phyloP scores from a whole-genome alignment of 2,113 vertebrate species.

The Epinephelus fuscoguttatus region DNA sequence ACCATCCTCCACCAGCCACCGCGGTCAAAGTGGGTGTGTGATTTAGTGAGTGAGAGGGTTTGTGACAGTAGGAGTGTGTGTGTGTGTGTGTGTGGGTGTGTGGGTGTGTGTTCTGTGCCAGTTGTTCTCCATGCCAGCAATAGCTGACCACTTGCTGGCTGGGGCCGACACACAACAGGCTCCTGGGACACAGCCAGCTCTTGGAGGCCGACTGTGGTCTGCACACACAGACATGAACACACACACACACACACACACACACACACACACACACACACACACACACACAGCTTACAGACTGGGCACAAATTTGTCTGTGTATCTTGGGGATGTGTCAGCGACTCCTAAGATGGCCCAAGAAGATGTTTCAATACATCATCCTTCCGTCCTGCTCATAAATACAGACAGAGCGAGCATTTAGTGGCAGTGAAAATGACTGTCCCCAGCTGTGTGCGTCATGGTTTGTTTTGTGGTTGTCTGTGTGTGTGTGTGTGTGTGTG shows the following conservation, averaged over 20 bases:
- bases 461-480: constrained; percentile 55
- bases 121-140: constrained; percentile 72
- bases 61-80: constrained; percentile 42
- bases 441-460: constrained; percentile 61
- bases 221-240: constrained; percentile 25
- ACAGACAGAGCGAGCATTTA: constrained; percentile 53
- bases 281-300: constrained; percentile 32
- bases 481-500: constrained; percentile 14
- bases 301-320: constrained; percentile 55
- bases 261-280: constrained; percentile 32
- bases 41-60: constrained; percentile 51
- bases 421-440: constrained; percentile 47
- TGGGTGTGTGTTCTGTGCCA: constrained; percentile 56
- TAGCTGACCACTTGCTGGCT: constrained; percentile 73
- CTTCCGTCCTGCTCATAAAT: constrained; percentile 33
- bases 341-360: constrained; percentile 45
- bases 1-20: constrained; percentile 30
- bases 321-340: constrained; percentile 60
- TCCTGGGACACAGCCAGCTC: constrained; percentile 58
- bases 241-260: constrained; percentile 18
- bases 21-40: constrained; percentile 56
- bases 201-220: constrained; percentile 55
- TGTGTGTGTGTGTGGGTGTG: constrained; percentile 27
- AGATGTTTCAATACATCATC: constrained; percentile 64
- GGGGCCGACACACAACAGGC: constrained; percentile 57